These are phyloP conservation scores for Harpalus rubripes DNA, from an alignment of 2,888 invertebrate species.

Conservation along the genomic window DNA sequence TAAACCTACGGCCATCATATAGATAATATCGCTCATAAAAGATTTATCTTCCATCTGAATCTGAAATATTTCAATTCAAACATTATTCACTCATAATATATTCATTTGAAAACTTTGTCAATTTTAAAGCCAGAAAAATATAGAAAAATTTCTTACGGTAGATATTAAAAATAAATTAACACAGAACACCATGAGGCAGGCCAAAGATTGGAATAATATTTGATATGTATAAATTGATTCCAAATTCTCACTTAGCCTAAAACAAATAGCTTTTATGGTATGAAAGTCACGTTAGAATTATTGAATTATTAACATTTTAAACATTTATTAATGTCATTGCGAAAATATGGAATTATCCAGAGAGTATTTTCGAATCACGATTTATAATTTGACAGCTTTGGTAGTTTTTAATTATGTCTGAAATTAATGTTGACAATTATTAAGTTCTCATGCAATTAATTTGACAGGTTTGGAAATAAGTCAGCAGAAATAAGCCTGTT, in stretches of 20 bases:
- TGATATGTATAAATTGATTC: constrained; percentile 67
- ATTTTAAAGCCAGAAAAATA: too few relatives aligned
- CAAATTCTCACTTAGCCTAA: constrained; percentile 14
- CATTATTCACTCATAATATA: background rate
- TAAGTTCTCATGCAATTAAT: too few relatives aligned
- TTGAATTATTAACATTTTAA: too few relatives aligned
- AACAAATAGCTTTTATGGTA: background rate
- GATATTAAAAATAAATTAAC: constrained; percentile 74
- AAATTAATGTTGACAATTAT: too few relatives aligned
- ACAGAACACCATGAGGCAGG: constrained; percentile 74
- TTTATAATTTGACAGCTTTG: too few relatives aligned
- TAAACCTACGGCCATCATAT: constrained; percentile 73
- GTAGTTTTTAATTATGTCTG: too few relatives aligned
- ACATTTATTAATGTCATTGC: too few relatives aligned
- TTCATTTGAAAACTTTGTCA: background rate
- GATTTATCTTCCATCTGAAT: constrained; percentile 68
- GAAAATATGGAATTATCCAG: too few relatives aligned
- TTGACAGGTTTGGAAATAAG: too few relatives aligned
- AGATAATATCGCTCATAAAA: constrained; percentile 72
- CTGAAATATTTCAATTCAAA: constrained; percentile 3
- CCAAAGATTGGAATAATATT: constrained; percentile 73
- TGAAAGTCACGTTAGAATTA: too few relatives aligned
- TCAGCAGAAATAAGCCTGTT: too few relatives aligned
- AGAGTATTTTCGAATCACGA: too few relatives aligned
- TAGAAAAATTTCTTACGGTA: constrained; percentile 71